Percentiles rank a stretch among this genome's conserved stretches.
Conservation (phyloP, 2,113 vertebrate genomes). For the Astur gentilis region DNA sequence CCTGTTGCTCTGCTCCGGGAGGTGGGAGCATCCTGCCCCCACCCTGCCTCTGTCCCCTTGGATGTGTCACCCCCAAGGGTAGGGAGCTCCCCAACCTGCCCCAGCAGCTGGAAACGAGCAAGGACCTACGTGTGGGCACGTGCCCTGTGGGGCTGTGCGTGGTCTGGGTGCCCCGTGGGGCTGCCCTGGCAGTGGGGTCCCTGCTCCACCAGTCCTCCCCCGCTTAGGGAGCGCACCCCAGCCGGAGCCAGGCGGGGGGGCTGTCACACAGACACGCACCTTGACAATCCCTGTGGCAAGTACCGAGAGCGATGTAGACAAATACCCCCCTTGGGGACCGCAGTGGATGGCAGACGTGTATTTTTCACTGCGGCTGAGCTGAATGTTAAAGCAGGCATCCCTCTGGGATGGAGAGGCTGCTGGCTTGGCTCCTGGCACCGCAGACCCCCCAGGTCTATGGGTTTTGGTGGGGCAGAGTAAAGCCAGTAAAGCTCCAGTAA, state of each 20-base stretch:
- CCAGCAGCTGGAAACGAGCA: background rate
- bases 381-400: background rate
- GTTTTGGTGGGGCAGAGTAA: background rate
- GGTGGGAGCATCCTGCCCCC: background rate
- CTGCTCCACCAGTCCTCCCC: accelerated
- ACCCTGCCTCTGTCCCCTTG: background rate
- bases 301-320: background rate
- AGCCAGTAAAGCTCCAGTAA: background rate
- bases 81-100: background rate
- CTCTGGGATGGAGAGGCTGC: accelerated
- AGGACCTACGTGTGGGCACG: accelerated
- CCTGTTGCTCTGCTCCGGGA: background rate
- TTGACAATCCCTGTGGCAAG: background rate
- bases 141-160: accelerated
- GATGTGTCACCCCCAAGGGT: background rate
- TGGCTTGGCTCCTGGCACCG: accelerated
- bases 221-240: accelerated
- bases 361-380: background rate
- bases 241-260: accelerated
- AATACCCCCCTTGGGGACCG: background rate
- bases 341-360: background rate
- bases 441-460: background rate
- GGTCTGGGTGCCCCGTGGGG: accelerated
- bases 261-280: background rate
- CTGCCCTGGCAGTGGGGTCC: background rate